Base-by-base conservation (phyloP, 2,113 vertebrate species). In the Oreochromis tanganicae region DNA sequence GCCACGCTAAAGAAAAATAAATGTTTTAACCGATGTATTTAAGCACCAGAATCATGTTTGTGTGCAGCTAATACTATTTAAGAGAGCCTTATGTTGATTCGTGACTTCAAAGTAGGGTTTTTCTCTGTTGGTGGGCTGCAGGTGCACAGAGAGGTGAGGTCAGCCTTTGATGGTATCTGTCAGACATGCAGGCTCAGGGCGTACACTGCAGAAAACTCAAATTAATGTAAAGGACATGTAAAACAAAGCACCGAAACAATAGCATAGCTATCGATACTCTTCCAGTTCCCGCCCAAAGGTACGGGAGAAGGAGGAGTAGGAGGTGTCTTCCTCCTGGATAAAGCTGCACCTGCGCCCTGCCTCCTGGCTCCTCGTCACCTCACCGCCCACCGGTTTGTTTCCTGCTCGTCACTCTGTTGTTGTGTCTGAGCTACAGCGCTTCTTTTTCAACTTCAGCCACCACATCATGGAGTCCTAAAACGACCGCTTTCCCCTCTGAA, bases 281-380 rank as follows among this genome's bases (percentile, higher is more conserved):
- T n/a, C 14, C 41, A 41, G 21, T 38, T 78, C n/a, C 27, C 0
- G 0, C 32, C 59, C 38, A 17, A 19, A 24, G 36, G 52, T 73
- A 34, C 41, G 66, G 24, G 14, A 27, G 59, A 32, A 29, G 73
- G 9, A 21, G 46, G 75, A 84, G 46, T 73, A 52, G 88, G 89
- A 50, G 78, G 80, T 24, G n/a, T 14, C 29, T 81, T 81, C 61
- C 14, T 73, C 54, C 59, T 14, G 32, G 16, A 50, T 52, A 50
- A 78, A 19, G 7, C 81, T 17, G 86, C 92, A 93, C 92, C 92
- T 92, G 91, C 91, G 87, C 82, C 24, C 80, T 80, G 32, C 73
- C 78, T 84, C 81, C 73, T 38, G 19, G 17, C 86, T 21, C 32
- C 41, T 82, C 66, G 17, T 36, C 73, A 54, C 82, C 82, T 80